Evolutionary conservation across 2,113 vertebrate genomes (phyloP), one percentile per base, ranked within the genome.

Genomic region (Hipposideros armiger): DNA sequence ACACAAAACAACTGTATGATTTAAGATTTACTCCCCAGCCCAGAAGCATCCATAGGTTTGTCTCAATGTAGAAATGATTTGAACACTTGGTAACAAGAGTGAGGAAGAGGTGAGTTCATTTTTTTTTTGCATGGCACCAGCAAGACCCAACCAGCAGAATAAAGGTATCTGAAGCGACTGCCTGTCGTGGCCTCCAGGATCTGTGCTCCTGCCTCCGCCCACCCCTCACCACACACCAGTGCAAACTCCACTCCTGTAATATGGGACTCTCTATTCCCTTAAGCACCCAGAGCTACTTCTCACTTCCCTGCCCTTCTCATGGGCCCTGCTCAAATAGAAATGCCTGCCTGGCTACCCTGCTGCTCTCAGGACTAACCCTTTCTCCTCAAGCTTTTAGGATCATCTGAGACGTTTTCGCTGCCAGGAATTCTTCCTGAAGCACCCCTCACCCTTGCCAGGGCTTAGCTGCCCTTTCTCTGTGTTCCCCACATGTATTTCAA

Each of bases 1-100:
- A 94, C 82, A 69, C n/a, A 82, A 92, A 95, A 66, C 94, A 96
- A 96, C 89, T 70, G 87, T 82, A 45, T 64, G 64, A 67, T 60
- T 69, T 77, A 62, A 95, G 90, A 62, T 76, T 28, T 32, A 56
- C n/a, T 74, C 52, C 20, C 47, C 32, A 52, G 86, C 52, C 50
- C 77, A 54, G 64, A 83, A 80, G 70, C 22, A 54, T n/a, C 69
- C 45, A 28, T 4, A 17, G 85, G 64, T 56, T 45, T 77, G n/a
- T 66, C 30, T 62, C 30, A 50, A 26, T 45, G 73, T 2, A 78
- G 47, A 92, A 94, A 69, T 7, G 47, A 81, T 72, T 14, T 64
- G 76, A 76, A 77, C 8, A 1, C 52, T 69, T 72, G 22, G 81
- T 36, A 77, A 80, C 28, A 47, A 50, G 64, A 28, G 3, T 54